Percentiles rank a stretch among this genome's conserved stretches.
Evolutionary conservation across 35 echinoderm and acorn worm genomes (phyloP).

Genomic region (Apostichopus parvimensis): DNA sequence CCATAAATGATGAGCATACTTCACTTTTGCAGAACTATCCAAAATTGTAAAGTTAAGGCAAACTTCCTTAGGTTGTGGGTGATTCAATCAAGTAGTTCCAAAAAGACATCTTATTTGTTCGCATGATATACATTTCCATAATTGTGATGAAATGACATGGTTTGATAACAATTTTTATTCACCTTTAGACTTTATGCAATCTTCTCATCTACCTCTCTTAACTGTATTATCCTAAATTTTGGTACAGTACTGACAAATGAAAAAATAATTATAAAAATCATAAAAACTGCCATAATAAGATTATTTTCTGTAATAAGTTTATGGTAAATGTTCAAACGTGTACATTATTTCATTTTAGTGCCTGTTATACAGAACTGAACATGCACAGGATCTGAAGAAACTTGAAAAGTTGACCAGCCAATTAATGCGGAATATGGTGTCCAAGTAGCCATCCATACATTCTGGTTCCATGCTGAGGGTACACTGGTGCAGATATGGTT

Average conservation of each 20-base stretch:
- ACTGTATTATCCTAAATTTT: neutral
- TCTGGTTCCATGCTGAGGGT: too few relatives aligned
- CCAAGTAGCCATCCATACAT: slow-evolving; percentile 45
- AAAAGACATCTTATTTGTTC: too few relatives aligned
- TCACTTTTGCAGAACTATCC: too few relatives aligned
- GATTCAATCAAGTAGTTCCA: too few relatives aligned
- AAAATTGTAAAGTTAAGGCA: too few relatives aligned
- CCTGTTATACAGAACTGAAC: slow-evolving; percentile 95
- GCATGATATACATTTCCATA: too few relatives aligned
- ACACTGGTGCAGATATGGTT: too few relatives aligned
- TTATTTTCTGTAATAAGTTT: neutral
- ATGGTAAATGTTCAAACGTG: too few relatives aligned
- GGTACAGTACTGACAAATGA: neutral
- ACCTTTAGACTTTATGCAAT: neutral
- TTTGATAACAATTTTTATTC: too few relatives aligned
- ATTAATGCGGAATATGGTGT: slow-evolving; percentile 94
- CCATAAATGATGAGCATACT: too few relatives aligned
- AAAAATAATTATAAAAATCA: neutral
- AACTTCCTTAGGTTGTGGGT: too few relatives aligned
- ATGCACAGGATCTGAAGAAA: slow-evolving; percentile 99
- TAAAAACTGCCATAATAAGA: neutral
- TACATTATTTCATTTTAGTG: slow-evolving; percentile 61
- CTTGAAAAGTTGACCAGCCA: slow-evolving; percentile 92
- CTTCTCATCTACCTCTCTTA: neutral
- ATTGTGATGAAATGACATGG: too few relatives aligned